Base-by-base conservation (phyloP, 2,888 invertebrate species). In the Cyaniris semiargus region DNA sequence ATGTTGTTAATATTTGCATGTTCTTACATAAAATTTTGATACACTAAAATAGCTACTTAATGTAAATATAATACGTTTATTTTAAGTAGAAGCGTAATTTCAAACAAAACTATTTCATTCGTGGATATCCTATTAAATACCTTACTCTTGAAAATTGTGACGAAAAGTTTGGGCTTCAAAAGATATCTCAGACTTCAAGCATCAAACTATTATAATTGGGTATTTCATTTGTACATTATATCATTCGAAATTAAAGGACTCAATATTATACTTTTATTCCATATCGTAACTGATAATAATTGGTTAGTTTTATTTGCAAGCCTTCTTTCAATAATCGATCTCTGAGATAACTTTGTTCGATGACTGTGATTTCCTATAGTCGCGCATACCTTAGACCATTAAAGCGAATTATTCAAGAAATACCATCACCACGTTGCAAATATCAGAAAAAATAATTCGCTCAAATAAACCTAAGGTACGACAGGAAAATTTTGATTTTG, bases 31-130 rank as follows among this genome's bases (percentile, higher is more conserved):
- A 87, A 85, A 89, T 89, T 90, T 88, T 86, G 89, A 90, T 88
- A 88, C 87, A 87, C 90, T 91, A 86, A 89, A 91, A 92, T 88
- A 81, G 78, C 79, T 82, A 90, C 91, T 92, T 91, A 93, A 87
- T 87, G 92, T 91, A 92, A 90, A 93, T 91, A 91, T 92, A 93
- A 93, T 93, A 93, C 91, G 91, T 87, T 89, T 87, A 88, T 89
- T 87, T 89, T 90, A 92, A 91, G 91, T 93, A 90, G 86, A 93
- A 93, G 93, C 92, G 93, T 93, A 93, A 84, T 88, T 87, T 88
- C 88, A 89, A 90, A 89, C 86, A 86, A 89, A 86, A 85, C 81
- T 82, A 84, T 83, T 85, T 85, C 85, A 85, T 84, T 81, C 81
- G 81, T 83, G 84, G 85, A 88, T 88, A 85, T 86, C 83, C 27